These are phyloP conservation scores for Semnornis frantzii DNA, from an alignment of 2,113 vertebrate genomes.

Conservation along the genomic window DNA sequence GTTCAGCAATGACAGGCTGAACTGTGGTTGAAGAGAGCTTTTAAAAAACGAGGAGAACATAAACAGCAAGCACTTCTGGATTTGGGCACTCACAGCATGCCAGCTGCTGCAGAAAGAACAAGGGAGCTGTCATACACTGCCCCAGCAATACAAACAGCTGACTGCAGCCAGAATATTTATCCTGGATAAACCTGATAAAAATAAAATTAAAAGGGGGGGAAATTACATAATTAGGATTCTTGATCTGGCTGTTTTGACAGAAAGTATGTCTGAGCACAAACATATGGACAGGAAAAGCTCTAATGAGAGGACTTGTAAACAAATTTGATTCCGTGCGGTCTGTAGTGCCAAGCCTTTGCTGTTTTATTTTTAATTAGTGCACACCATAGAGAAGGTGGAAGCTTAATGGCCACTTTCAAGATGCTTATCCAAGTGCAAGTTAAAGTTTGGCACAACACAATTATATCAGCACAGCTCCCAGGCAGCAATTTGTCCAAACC, in stretches of 20 bases:
- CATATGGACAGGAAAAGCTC: not conserved
- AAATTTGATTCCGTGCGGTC: not conserved
- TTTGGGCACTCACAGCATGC: slow-evolving; percentile 75
- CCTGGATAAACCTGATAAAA: slow-evolving; percentile 87
- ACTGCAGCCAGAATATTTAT: slow-evolving; percentile 83
- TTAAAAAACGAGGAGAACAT: not conserved
- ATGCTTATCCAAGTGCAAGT: not conserved
- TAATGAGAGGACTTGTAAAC: not conserved
- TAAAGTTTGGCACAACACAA: not conserved
- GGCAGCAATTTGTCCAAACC: not conserved
- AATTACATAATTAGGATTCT: not conserved
- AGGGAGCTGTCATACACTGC: slow-evolving; percentile 82
- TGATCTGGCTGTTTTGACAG: not conserved
- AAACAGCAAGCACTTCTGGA: not conserved
- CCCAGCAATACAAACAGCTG: slow-evolving; percentile 79
- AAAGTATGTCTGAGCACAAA: not conserved
- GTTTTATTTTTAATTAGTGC: not conserved
- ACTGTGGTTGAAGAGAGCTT: not conserved
- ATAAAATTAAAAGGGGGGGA: not conserved
- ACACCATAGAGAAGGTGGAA: not conserved
- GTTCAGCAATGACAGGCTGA: not conserved
- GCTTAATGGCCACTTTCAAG: not conserved
- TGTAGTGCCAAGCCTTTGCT: not conserved
- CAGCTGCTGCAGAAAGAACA: slow-evolving; percentile 77
- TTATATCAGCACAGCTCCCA: not conserved